phyloP scores from a whole-genome alignment of 1,140 invertebrate genomes.

The Rhagoletis zephyria region DNA sequence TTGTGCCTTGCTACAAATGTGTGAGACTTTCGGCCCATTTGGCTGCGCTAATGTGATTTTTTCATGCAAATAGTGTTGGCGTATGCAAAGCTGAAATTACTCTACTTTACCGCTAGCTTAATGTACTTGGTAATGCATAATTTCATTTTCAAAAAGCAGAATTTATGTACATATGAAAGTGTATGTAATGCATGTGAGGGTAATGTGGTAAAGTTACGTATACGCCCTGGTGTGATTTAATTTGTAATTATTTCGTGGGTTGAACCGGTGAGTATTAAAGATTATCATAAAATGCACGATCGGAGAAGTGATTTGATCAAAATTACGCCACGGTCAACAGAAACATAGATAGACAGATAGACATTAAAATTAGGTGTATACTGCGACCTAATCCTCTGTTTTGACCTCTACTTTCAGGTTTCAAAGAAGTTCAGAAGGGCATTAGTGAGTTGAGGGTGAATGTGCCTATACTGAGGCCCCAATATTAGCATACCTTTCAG shows the following conservation, averaged over 20 bases:
- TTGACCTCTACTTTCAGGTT: no score
- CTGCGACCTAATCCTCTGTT: no score
- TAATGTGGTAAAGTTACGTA: background rate
- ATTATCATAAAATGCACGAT: no score
- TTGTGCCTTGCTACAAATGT: background rate
- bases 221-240: background rate
- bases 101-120: slow-evolving; percentile 3
- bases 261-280: no score
- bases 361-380: no score
- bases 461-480: no score
- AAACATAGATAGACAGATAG: no score
- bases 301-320: no score
- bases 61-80: slow-evolving; percentile 13
- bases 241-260: background rate
- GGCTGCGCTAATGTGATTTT: slow-evolving; percentile 7
- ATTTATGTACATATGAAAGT: background rate
- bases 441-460: no score
- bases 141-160: slow-evolving; percentile 30
- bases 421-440: no score
- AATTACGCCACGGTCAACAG: no score
- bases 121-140: slow-evolving; percentile 46
- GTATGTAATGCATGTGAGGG: background rate
- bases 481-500: no score
- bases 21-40: background rate
- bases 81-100: slow-evolving; percentile 30